These are phyloP conservation scores for Tichodroma muraria DNA, from an alignment of 2,113 vertebrate species.

Conservation along the genomic window DNA sequence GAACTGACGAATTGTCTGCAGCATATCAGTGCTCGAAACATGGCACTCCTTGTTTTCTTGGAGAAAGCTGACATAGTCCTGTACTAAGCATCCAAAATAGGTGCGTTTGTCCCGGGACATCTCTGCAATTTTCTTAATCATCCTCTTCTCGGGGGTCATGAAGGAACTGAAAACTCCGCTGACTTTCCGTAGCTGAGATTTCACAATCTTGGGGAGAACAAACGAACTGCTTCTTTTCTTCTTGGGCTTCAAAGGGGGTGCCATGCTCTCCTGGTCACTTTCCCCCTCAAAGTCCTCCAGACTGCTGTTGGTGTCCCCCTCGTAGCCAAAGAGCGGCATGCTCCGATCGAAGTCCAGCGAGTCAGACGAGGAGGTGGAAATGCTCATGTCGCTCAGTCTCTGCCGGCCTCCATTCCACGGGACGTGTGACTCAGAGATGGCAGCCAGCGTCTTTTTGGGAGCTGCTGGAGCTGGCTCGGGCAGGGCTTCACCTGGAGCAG, in stretches of 20 bases:
- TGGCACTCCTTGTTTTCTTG: slow-evolving; percentile 93
- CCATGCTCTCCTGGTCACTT: slow-evolving; percentile 84
- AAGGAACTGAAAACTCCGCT: slow-evolving; percentile 89
- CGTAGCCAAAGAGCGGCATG: slow-evolving; percentile 75
- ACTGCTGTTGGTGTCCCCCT: slow-evolving; percentile 82
- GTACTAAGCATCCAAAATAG: slow-evolving; percentile 92
- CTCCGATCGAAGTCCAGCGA: slow-evolving; percentile 83
- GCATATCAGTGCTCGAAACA: slow-evolving; percentile 85
- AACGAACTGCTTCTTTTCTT: slow-evolving; percentile 77
- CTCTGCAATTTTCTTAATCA: slow-evolving; percentile 83
- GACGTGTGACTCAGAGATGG: slow-evolving; percentile 59
- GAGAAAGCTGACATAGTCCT: slow-evolving; percentile 92
- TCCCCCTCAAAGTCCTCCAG: slow-evolving; percentile 88
- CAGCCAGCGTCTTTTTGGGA: slow-evolving; percentile 18
- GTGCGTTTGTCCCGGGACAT: slow-evolving; percentile 87
- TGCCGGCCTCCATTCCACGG: slow-evolving; percentile 70
- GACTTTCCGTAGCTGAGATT: slow-evolving; percentile 87
- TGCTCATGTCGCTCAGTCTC: slow-evolving; percentile 89
- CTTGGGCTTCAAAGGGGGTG: slow-evolving; percentile 79
- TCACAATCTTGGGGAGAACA: slow-evolving; percentile 83
- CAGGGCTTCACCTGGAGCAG: slow-evolving; percentile 63
- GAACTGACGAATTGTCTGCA: slow-evolving; percentile 93
- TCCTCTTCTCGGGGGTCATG: slow-evolving; percentile 88
- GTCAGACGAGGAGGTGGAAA: slow-evolving; percentile 92
- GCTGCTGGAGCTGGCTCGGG: not conserved